Conservation (phyloP, 2,888 invertebrate genomes). For the Polyploca ridens region DNA sequence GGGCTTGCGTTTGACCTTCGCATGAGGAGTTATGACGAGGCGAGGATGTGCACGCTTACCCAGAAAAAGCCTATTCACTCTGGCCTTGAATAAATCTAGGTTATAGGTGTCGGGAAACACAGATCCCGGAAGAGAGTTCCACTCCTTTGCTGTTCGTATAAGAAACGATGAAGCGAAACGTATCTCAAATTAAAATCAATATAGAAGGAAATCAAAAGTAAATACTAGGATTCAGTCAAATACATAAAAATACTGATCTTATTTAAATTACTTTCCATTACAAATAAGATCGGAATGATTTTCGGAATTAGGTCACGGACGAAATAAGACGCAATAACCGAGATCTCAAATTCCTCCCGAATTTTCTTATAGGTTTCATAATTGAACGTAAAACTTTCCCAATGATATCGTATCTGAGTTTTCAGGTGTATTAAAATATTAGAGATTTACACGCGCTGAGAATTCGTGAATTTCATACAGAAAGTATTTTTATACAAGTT, state of each 20-base stretch:
- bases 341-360: neutral
- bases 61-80: no score
- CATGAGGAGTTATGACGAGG: no score
- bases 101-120: no score
- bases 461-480: no score
- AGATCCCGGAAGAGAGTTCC: no score
- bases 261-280: neutral
- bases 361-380: neutral
- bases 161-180: no score
- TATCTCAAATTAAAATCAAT: neutral
- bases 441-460: no score
- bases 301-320: constrained; percentile 4
- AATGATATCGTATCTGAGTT: neutral
- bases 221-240: neutral
- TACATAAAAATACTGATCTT: neutral
- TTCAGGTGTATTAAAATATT: neutral
- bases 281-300: neutral
- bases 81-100: no score
- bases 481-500: no score
- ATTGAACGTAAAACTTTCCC: neutral
- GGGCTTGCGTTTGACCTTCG: no score
- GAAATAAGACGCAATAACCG: constrained; percentile 1
- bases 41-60: no score
- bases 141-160: no score
- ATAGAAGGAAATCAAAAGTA: neutral